Percentiles rank a stretch among this genome's conserved stretches.
Conservation (phyloP, 2,888 invertebrate species). For the Dynastes tityus region DNA sequence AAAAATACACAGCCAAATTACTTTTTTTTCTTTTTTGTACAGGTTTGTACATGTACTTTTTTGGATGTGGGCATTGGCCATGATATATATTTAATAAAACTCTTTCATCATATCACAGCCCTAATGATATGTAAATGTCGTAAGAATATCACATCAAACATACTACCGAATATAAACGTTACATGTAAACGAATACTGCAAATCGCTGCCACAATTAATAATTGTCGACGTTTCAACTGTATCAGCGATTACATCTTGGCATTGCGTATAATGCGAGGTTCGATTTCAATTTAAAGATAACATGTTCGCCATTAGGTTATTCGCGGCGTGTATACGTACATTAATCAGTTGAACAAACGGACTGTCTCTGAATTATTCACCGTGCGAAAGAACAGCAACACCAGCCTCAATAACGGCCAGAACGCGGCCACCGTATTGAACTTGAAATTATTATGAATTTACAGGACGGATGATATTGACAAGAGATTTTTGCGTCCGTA, state of each 20-base stretch:
- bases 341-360: conserved; percentile 24
- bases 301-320: conserved; percentile 18
- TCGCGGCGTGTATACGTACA: conserved; percentile 7
- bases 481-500: conserved; percentile 28
- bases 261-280: conserved; percentile 11
- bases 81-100: too few species aligned
- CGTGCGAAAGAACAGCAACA: conserved; percentile 2
- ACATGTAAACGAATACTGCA: conserved; percentile 4
- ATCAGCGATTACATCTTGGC: conserved; percentile 26
- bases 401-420: conserved; percentile 10
- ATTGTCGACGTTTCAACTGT: conserved; percentile 29
- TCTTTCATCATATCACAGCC: neutral
- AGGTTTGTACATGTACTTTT: too few species aligned
- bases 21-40: too few species aligned
- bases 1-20: too few species aligned
- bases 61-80: too few species aligned
- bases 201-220: conserved; percentile 27
- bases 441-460: conserved; percentile 34
- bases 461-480: conserved; percentile 26
- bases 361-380: conserved; percentile 14
- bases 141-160: neutral
- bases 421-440: conserved; percentile 14
- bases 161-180: conserved; percentile 1
- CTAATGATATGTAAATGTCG: conserved; percentile 9
- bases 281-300: conserved; percentile 38